A percentile compares a stretch with the other conserved stretches of the same genome.
Conservation (phyloP, 1,140 invertebrate genomes). For the Drosophila seguyi region DNA sequence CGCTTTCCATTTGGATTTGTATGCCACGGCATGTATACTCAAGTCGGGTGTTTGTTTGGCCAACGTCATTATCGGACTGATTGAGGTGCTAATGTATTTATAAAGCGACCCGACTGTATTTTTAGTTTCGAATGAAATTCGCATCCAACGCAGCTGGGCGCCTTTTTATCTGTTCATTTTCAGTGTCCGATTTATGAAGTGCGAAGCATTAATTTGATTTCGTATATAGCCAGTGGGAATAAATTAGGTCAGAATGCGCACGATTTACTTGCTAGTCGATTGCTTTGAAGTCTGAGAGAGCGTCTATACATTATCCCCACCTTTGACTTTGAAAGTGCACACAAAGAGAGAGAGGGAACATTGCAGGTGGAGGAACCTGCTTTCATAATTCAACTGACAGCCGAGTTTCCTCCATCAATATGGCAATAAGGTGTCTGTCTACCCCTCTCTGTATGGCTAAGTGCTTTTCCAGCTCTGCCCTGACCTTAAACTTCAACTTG, state of each 20-base stretch:
- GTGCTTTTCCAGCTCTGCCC: constrained; percentile 60
- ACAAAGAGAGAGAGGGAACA: constrained; percentile 8
- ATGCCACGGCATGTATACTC: constrained; percentile 10
- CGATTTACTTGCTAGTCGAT: constrained; percentile 36
- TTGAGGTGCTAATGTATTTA: constrained; percentile 83
- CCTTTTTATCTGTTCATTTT: constrained; percentile 82
- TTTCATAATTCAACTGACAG: constrained; percentile 76
- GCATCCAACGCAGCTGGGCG: constrained; percentile 19
- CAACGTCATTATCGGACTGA: constrained; percentile 59
- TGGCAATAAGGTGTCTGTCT: constrained; percentile 66
- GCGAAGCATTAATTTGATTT: constrained; percentile 81
- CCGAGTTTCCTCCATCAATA: constrained; percentile 70
- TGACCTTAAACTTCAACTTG: constrained; percentile 77
- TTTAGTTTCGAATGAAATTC: constrained; percentile 53
- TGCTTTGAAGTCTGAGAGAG: constrained; percentile 67
- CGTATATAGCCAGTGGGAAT: constrained; percentile 42
- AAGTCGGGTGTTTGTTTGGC: constrained; percentile 25
- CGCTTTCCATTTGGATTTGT: constrained; percentile 21
- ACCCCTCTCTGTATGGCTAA: constrained; percentile 40
- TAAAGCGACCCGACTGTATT: constrained; percentile 78
- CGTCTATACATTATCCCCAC: neutral
- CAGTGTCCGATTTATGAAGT: constrained; percentile 79
- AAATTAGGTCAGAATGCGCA: constrained; percentile 73
- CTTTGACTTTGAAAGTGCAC: constrained; percentile 57
- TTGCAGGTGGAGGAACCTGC: constrained; percentile 3